Conservation (phyloP, 2,113 vertebrate genomes). For the Leptosomus discolor region DNA sequence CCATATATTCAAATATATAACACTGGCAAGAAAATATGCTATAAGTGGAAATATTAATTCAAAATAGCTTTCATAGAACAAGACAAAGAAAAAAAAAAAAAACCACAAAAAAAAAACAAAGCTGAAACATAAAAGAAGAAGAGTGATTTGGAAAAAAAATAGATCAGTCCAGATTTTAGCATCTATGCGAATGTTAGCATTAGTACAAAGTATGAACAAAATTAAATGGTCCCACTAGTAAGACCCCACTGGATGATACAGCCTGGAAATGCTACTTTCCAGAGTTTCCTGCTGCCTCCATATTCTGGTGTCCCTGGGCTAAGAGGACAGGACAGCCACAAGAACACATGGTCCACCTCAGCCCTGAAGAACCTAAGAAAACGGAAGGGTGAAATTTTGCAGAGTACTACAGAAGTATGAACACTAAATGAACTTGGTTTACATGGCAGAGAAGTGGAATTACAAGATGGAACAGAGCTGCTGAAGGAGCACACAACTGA, state of each 20-base stretch:
- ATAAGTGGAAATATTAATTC: neutral
- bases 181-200: neutral
- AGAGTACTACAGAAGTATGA: neutral
- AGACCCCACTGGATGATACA: neutral
- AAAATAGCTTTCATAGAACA: neutral
- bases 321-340: neutral
- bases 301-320: neutral
- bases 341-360: neutral
- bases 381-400: neutral
- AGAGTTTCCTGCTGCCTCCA: neutral
- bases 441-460: neutral
- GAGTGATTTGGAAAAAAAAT: neutral
- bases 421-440: neutral
- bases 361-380: neutral
- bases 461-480: neutral
- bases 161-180: neutral
- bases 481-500: neutral
- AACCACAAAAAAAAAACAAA: neutral
- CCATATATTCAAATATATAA: neutral
- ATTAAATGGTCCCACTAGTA: neutral
- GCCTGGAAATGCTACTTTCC: neutral
- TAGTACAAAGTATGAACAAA: neutral
- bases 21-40: neutral
- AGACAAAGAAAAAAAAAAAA: neutral
- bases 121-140: neutral